Evolutionary conservation across 2,113 vertebrate species (phyloP), one percentile per base, ranked within the genome.

Genomic region (Calidris pygmaea): DNA sequence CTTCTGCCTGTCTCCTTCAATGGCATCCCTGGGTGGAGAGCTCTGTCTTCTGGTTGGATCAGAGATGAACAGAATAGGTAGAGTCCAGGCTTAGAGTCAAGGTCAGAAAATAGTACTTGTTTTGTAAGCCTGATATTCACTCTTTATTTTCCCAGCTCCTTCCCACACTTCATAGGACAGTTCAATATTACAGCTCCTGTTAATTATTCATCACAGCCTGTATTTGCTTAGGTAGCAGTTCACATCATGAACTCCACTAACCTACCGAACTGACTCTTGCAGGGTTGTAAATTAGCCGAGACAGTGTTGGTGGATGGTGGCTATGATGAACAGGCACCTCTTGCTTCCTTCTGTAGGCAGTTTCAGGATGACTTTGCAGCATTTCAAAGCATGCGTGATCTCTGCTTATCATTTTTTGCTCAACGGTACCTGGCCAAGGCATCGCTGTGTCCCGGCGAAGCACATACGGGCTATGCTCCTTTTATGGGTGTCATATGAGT

Each of bases 171-270:
- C n/a, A 13, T 4, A 52, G 62, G 83, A 55, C 52, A 65, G 60
- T 43, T 82, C 81, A 53, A 3, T 32, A 79, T 95, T 66, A 73
- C 70, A 79, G 2, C 30, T 68, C 26, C 74, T 95, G 95, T 95
- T 95, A 96, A 96, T 96, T 91, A 97, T 97, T 96, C 53, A 95
- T 92, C 87, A 4, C 27, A 72, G 83, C 11, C 37, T 59, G 2
- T 86, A 16, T 87, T 92, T 92, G 87, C 87, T 91, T 91, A 87
- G 71, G 66, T 73, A 90, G 59, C 41, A 72, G 58, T 66, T 95
- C 81, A 82, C 37, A 53, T 37, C 18, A 19, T 79, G 63, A 89
- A 70, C 80, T 86, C n/a, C 20, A 48, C 43, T 45, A 74, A 58
- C 84, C 67, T 20, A 37, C 48, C n/a, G 0, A 0, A 43, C 35